Base-by-base conservation (phyloP, 2,797 vertebrate species). In the Typhlichthys subterraneus region DNA sequence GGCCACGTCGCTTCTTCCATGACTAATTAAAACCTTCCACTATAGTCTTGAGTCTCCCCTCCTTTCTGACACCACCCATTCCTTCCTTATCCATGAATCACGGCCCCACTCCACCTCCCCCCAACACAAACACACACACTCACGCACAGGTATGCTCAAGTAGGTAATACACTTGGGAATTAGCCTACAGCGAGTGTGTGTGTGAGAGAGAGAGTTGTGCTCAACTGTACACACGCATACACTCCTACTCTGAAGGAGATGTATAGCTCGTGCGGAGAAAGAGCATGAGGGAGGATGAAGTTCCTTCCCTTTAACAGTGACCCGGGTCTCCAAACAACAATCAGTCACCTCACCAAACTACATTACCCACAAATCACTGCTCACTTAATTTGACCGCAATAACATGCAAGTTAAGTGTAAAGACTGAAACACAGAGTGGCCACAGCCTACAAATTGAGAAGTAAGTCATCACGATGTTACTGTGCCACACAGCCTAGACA, bases 1-100 rank as follows among this genome's bases (percentile, higher is more conserved):
- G 78, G 81, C 80, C 87, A 67, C 77, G 76, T 71, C 75, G n/a
- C 47, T 54, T 68, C 86, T 87, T 85, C 82, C 79, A 88, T 89
- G 86, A 89, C 84, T 88, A 86, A 91, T 81, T 85, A 72, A 86
- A 89, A 89, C 85, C 85, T 87, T 89, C 80, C 85, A 88, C 83
- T 80, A 72, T 59, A 23, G 55, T 53, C 53, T 33, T 55, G 68
- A 65, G 56, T 67, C 58, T 52, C 57, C 1, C 45, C 69, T 70
- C 69, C 66, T 81, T 83, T 85, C 80, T 72, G 57, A 88, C 71
- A 68, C 77, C 82, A 69, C 76, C 65, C 65, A 9, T 76, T 67
- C 74, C 57, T 11, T 47, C 65, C 7, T 65, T 74, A 54, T 67
- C 42, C 52, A 7, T 10, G 65, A 67, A 59, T 72, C 65, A 74